Evolutionary conservation across 2,888 invertebrate genomes (phyloP), one percentile per base, ranked within the genome.

Genomic region (Crioceris asparagi): DNA sequence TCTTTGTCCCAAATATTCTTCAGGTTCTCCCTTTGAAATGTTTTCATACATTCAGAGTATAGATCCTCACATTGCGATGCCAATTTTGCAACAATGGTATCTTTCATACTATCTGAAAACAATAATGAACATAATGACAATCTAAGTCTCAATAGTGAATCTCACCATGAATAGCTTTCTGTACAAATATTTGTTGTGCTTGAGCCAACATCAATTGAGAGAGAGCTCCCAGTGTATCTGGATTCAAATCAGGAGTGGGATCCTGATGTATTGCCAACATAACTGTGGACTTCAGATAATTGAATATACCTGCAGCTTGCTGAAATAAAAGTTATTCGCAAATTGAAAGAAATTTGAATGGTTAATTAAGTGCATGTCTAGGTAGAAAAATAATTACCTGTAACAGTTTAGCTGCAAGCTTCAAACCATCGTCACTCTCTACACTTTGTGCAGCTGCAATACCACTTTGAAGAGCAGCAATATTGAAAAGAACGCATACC

Each of bases 101-200:
- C 90, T 65, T 96, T 98, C 94, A 96, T 96, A 51, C 81, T 81
- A 65, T 94, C 92, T 83, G 65, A 37, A 29, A 15, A 15, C 4
- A 29, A 12, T 4, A 27, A 27, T 27, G 11, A 27, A 7, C 6
- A 21, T 21, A 21, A 21, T 10, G 21, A 21, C 10, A 21, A 21
- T 21, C 6, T 21, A 21, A n/a, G 12, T 27, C 5, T 10, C 11
- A 29, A 12, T 14, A 23, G 4, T 32, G 4, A 14, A 18, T 30
- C 50, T 57, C 58, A 79, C 82, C 86, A 57, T 79, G 75, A 47
- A 87, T 83, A 35, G 96, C 94, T 69, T 99, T 99, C 57, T 83
- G 77, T 32, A 91, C 90, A 62, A 97, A 88, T 47, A 92, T 84
- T 69, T 98, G 98, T 67, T 99, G 98, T 6, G 93, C 97, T 68